phyloP scores from a whole-genome alignment of 2,888 invertebrate genomes.

The Archips crataeganus region DNA sequence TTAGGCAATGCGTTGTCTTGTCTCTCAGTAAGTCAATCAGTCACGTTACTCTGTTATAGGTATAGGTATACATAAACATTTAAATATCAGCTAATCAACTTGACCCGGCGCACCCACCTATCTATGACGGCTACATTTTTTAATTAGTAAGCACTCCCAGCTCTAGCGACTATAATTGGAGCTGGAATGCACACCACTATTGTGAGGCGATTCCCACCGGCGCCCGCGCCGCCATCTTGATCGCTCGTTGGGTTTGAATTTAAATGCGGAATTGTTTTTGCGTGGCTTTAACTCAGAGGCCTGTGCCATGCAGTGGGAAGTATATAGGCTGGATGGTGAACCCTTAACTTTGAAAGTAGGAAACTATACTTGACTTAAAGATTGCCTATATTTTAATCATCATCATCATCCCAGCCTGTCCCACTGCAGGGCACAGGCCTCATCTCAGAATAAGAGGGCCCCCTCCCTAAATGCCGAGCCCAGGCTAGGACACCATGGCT shows the following conservation, averaged over 20 bases:
- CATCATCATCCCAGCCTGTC: too few relatives aligned
- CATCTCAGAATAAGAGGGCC: too few relatives aligned
- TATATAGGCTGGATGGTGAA: not conserved
- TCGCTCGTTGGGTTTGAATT: constrained; percentile 29
- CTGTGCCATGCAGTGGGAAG: too few relatives aligned
- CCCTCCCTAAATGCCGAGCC: too few relatives aligned
- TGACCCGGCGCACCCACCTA: not conserved
- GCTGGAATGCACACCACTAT: constrained; percentile 31
- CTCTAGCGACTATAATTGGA: constrained; percentile 21
- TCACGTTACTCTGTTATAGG: too few relatives aligned
- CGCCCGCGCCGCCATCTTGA: constrained; percentile 34
- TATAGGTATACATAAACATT: too few relatives aligned
- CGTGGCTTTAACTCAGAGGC: not conserved
- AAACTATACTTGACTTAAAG: not conserved
- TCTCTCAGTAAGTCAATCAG: too few relatives aligned
- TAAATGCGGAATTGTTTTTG: constrained; percentile 25
- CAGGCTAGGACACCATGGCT: too few relatives aligned
- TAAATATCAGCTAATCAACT: not conserved
- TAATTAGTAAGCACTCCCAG: constrained; percentile 27
- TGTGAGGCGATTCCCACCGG: constrained; percentile 34
- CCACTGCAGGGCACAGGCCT: too few relatives aligned
- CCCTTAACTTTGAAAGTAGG: not conserved
- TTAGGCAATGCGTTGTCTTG: too few relatives aligned
- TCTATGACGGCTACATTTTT: constrained; percentile 4
- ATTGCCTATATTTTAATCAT: too few relatives aligned